These are phyloP conservation scores for Crenichthys baileyi DNA, from an alignment of 2,797 vertebrate genomes.

Conservation along the genomic window DNA sequence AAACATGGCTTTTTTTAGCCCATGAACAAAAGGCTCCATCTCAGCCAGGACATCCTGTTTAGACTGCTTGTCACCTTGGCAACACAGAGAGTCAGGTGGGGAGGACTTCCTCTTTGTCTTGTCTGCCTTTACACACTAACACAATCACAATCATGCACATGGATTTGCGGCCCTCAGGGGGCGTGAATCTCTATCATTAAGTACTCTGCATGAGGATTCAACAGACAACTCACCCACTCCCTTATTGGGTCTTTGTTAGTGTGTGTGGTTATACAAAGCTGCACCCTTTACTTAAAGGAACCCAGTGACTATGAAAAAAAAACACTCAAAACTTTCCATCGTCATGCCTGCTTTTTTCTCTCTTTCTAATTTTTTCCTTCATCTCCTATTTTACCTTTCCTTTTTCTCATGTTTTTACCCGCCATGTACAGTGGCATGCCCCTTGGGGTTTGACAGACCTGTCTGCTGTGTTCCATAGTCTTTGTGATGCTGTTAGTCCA, in stretches of 20 bases:
- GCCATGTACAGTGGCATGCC: neutral
- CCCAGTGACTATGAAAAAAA: slow-evolving; percentile 91
- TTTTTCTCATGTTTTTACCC: too few relatives aligned
- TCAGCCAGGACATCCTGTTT: slow-evolving; percentile 83
- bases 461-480: neutral
- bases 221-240: slow-evolving; percentile 4
- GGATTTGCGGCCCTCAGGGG: slow-evolving; percentile 8
- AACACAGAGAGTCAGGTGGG: slow-evolving; percentile 53
- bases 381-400: neutral
- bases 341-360: neutral
- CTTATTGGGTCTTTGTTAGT: neutral
- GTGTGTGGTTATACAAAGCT: slow-evolving; percentile 11
- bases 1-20: slow-evolving; percentile 71
- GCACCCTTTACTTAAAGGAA: slow-evolving; percentile 75
- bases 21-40: slow-evolving; percentile 74
- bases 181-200: slow-evolving; percentile 46
- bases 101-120: slow-evolving; percentile 40
- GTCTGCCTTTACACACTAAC: slow-evolving; percentile 35
- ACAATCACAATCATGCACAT: slow-evolving; percentile 43
- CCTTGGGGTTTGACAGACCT: neutral
- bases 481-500: neutral
- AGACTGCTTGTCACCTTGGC: slow-evolving; percentile 75
- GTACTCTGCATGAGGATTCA: slow-evolving; percentile 66
- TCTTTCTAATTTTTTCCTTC: neutral
- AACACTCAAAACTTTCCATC: slow-evolving; percentile 86